These are phyloP conservation scores for Conus ventricosus DNA, from an alignment of 1,140 invertebrate genomes.

Conservation along the genomic window DNA sequence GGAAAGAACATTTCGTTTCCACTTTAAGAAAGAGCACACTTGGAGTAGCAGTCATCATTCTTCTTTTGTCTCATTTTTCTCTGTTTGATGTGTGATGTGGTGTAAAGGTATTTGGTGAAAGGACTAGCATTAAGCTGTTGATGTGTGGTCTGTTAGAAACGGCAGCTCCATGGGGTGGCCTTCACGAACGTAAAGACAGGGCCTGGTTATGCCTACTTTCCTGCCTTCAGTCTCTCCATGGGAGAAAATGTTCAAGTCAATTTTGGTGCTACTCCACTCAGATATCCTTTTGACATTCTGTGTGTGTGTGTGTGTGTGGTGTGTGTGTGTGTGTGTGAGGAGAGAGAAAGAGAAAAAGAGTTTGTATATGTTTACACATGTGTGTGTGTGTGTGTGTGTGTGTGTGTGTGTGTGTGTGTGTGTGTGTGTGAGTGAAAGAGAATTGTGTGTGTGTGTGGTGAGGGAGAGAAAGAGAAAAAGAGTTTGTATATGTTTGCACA, in stretches of 20 bases:
- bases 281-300: slow-evolving; percentile 61
- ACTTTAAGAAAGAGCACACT: too few relatives aligned
- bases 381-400: not conserved
- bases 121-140: too few relatives aligned
- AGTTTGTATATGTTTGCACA: too few relatives aligned
- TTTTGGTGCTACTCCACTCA: slow-evolving; percentile 84
- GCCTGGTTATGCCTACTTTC: slow-evolving; percentile 85
- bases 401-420: not conserved
- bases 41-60: too few relatives aligned
- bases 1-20: too few relatives aligned
- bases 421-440: not conserved
- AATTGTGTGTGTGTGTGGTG: not conserved
- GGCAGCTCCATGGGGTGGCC: slow-evolving; percentile 84
- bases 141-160: slow-evolving; percentile 79
- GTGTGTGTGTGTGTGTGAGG: not conserved
- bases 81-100: too few relatives aligned
- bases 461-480: too few relatives aligned
- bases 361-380: not conserved
- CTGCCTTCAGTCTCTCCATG: slow-evolving; percentile 84
- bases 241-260: slow-evolving; percentile 86
- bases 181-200: slow-evolving; percentile 84
- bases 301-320: too few relatives aligned
- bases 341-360: not conserved
- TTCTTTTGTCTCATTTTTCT: too few relatives aligned
- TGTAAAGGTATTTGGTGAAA: too few relatives aligned